Percentiles rank a stretch among this genome's conserved stretches.
Evolutionary conservation across 2,797 vertebrate species (phyloP).

Genomic region (Pyrocephalus nanus): DNA sequence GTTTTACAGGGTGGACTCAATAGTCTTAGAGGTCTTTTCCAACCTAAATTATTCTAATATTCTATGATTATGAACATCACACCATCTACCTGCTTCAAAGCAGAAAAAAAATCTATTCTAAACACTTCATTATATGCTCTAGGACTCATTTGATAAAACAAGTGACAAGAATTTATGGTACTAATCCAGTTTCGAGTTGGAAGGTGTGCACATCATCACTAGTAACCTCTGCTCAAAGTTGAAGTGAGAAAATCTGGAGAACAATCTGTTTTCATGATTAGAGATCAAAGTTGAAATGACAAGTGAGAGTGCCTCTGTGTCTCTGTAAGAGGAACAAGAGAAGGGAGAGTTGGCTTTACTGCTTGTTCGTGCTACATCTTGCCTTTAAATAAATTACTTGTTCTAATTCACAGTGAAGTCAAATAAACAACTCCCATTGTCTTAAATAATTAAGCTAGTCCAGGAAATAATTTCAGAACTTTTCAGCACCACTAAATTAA

Average conservation of each 20-base stretch:
- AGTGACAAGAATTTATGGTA: not conserved
- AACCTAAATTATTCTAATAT: not conserved
- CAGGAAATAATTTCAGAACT: constrained; percentile 35
- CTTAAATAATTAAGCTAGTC: constrained; percentile 19
- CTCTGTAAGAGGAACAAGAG: not conserved
- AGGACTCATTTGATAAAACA: not conserved
- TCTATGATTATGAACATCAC: not conserved
- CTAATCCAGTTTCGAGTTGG: not conserved
- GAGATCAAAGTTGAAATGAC: not conserved
- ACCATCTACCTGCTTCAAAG: not conserved
- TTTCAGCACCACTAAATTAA: constrained; percentile 50
- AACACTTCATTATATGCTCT: not conserved
- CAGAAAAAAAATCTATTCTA: not conserved
- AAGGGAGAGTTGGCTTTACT: not conserved
- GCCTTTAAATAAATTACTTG: constrained; percentile 15
- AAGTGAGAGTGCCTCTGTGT: not conserved
- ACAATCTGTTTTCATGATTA: not conserved
- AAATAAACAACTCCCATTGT: constrained; percentile 39
- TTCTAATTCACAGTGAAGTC: constrained; percentile 30
- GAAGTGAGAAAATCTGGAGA: not conserved
- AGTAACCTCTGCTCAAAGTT: not conserved
- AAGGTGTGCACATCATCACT: not conserved
- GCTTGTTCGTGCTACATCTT: not conserved
- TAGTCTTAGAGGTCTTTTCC: not conserved
- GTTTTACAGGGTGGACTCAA: rapidly evolving